Evolutionary conservation across 2,113 vertebrate genomes (phyloP).

Genomic region (Equus quagga): DNA sequence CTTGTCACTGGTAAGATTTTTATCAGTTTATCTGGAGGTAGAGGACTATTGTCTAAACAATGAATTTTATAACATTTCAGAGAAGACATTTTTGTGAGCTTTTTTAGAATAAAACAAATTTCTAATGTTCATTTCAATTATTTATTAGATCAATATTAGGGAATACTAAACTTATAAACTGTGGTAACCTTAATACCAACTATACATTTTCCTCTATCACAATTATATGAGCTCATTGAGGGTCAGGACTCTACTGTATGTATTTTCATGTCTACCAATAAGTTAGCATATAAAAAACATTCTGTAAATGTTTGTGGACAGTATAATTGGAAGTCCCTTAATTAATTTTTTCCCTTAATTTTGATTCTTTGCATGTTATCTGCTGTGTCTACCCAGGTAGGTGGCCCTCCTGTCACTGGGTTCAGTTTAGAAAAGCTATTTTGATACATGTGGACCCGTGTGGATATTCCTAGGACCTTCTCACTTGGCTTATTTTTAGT

Average conservation of each 20-base stretch:
- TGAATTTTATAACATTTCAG: background rate
- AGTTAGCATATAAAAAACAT: background rate
- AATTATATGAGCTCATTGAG: background rate
- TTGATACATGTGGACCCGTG: background rate
- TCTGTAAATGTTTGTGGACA: background rate
- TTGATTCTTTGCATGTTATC: background rate
- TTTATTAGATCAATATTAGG: background rate
- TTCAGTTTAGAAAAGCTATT: background rate
- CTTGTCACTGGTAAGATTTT: background rate
- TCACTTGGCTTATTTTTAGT: background rate
- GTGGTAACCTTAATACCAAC: background rate
- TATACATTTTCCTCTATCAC: background rate
- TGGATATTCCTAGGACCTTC: background rate
- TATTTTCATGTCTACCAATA: background rate
- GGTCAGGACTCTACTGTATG: background rate
- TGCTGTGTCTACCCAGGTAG: background rate
- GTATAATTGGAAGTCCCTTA: background rate
- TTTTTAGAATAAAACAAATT: background rate
- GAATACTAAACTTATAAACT: background rate
- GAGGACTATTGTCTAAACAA: background rate
- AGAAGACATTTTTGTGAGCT: background rate
- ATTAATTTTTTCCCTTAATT: background rate
- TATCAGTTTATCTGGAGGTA: background rate
- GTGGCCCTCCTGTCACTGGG: background rate
- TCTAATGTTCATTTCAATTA: background rate